Percentiles rank a stretch among this genome's conserved stretches.
Conservation (phyloP, 2,888 invertebrate species). For the Dryobota labecula region DNA sequence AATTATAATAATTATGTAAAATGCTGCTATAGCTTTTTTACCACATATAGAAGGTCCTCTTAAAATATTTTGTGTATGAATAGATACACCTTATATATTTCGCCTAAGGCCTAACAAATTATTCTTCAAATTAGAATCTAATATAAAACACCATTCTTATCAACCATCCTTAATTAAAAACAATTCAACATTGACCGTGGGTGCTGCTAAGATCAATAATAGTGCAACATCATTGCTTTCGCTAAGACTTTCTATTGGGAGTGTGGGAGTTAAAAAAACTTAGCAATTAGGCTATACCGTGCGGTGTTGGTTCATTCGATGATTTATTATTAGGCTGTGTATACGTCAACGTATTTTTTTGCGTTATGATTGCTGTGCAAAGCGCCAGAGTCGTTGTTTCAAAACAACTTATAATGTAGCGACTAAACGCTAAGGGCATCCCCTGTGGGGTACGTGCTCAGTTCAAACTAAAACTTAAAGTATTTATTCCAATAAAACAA, state of each 20-base stretch:
- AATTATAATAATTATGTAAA: too few relatives aligned
- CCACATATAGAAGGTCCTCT: too few relatives aligned
- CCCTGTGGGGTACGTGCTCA: too few relatives aligned
- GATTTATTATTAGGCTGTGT: conserved; percentile 26
- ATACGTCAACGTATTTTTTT: not conserved
- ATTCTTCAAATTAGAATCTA: conserved; percentile 4
- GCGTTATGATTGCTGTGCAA: not conserved
- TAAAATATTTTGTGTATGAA: too few relatives aligned
- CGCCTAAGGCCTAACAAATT: not conserved
- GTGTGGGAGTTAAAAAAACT: conserved; percentile 49
- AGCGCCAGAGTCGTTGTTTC: too few relatives aligned
- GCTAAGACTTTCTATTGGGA: conserved; percentile 57
- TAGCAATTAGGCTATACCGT: conserved; percentile 28
- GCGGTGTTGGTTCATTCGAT: conserved; percentile 24
- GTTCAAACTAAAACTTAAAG: too few relatives aligned
- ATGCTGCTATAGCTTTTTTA: too few relatives aligned
- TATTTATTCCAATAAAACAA: too few relatives aligned
- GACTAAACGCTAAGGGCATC: too few relatives aligned
- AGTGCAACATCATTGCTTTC: conserved; percentile 63
- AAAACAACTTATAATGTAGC: too few relatives aligned
- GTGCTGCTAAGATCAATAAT: conserved; percentile 24
- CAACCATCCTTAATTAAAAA: not conserved
- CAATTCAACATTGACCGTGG: conserved; percentile 16
- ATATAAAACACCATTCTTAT: not conserved
- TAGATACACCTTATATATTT: too few relatives aligned